Base-by-base conservation (phyloP, 2,797 vertebrate species). In the Dromococcyx pavoninus region DNA sequence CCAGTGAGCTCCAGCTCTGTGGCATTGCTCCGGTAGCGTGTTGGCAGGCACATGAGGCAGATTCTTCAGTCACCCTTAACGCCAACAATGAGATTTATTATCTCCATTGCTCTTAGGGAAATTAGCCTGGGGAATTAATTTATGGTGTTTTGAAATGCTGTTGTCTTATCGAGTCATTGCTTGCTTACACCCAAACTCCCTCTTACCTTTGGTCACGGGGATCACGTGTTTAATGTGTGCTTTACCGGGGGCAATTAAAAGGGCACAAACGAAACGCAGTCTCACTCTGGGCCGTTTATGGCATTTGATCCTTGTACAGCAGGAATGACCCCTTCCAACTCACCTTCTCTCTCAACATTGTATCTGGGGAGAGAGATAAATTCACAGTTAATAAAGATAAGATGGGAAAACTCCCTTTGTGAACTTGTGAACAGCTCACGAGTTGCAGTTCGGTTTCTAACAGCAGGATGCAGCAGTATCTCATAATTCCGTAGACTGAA, bases 381-480 rank as follows among this genome's bases (percentile, higher is more conserved):
- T 98, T 98, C 97, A 97, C 97, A 98, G 98, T 98, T 98, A 97
- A 98, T 98, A 98, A 98, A 98, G 98, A 98, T 98, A 98, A 98
- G 95, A 43, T n/a, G 83, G 86, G 87, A 84, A 89, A 96, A 86
- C 94, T 96, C 93, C 91, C 86, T 74, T 77, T 75, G 84, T 65
- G 89, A 86, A 51, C 57, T 79, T 60, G 69, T n/a, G 67, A 94
- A 60, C 33, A 61, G 44, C 57, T 93, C 69, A 14, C 67, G 58
- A 54, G 69, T 53, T 95, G 81, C 83, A n/a, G 30, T 75, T 95
- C 69, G 28, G 35, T 76, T 82, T 83, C 91, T 73, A 91, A 93
- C 91, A 96, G 97, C 89, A 92, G 91, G 73, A 95, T 86, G 78
- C 88, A 93, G 88, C 75, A 88, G 39, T 23, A 79, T 79, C 74